Conservation (phyloP, 2,113 vertebrate species). For the Gymnarchus niloticus region DNA sequence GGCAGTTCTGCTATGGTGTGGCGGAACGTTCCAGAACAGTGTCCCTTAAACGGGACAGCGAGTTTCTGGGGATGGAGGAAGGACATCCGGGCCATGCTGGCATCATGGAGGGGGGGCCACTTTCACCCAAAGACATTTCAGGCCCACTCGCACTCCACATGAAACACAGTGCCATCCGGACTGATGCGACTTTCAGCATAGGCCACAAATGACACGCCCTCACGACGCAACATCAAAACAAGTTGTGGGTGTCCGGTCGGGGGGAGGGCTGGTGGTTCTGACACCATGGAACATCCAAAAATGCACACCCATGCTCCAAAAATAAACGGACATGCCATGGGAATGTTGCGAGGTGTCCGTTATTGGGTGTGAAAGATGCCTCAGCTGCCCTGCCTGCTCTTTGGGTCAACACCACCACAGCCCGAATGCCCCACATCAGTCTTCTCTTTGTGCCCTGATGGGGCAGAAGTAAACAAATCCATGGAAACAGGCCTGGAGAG, state of each 20-base stretch:
- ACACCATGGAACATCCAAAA: constrained; percentile 27
- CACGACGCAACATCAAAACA: constrained; percentile 43
- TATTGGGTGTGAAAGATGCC: constrained; percentile 23
- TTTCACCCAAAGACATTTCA: not conserved
- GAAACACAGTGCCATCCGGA: not conserved
- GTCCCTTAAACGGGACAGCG: not conserved
- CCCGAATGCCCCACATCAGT: not conserved
- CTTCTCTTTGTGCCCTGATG: not conserved
- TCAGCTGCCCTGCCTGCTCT: constrained; percentile 23
- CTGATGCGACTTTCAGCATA: constrained; percentile 29
- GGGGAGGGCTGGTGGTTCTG: constrained; percentile 20
- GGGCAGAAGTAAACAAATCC: constrained; percentile 41
- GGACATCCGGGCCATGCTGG: constrained; percentile 22
- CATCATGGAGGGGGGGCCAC: not conserved
- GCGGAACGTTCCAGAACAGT: not conserved
- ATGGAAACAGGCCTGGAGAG: constrained; percentile 33
- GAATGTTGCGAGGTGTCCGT: constrained; percentile 24
- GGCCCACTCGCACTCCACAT: not conserved
- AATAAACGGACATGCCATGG: constrained; percentile 46
- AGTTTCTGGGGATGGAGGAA: not conserved
- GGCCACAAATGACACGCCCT: constrained; percentile 31
- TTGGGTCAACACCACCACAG: constrained; percentile 18
- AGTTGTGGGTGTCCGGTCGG: constrained; percentile 24
- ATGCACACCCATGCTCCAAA: constrained; percentile 34
- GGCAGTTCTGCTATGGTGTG: not conserved